Evolutionary conservation across 2,888 invertebrate genomes (phyloP).

Genomic region (Isoperla grammatica): DNA sequence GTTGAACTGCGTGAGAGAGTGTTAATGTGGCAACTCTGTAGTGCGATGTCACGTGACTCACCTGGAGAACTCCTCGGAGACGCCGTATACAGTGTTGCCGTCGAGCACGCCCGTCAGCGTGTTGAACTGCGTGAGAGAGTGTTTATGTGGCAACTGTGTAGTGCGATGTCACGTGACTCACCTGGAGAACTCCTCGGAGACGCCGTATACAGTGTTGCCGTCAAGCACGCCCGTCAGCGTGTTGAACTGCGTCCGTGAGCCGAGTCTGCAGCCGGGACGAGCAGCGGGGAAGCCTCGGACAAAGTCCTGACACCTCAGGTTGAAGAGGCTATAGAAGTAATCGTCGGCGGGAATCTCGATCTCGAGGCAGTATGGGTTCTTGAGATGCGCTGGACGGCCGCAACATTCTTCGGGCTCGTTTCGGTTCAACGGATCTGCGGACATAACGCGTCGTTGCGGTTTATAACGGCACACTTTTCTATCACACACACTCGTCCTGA

Average conservation of each 20-base stretch:
- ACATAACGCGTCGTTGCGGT: no score
- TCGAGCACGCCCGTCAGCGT: slow-evolving; percentile 81
- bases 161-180: slow-evolving; percentile 41
- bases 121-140: slow-evolving; percentile 83
- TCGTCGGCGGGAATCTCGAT: slow-evolving; percentile 84
- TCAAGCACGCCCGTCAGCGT: slow-evolving; percentile 81
- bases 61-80: slow-evolving; percentile 73
- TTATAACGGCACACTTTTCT: no score
- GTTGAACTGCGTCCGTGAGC: slow-evolving; percentile 80
- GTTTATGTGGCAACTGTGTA: no score
- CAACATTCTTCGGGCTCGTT: slow-evolving; percentile 92
- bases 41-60: no score
- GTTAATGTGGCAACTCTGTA: no score
- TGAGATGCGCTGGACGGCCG: slow-evolving; percentile 70
- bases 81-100: slow-evolving; percentile 86
- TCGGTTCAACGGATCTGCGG: slow-evolving; percentile 71
- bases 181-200: slow-evolving; percentile 74
- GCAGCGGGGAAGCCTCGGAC: slow-evolving; percentile 84
- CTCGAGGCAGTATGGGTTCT: slow-evolving; percentile 88
- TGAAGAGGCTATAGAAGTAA: slow-evolving; percentile 80
- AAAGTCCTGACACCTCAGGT: slow-evolving; percentile 83
- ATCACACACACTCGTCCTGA: no score
- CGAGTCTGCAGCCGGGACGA: slow-evolving; percentile 80
- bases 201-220: slow-evolving; percentile 86
- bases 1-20: slow-evolving; percentile 83